Evolutionary conservation across 2,797 vertebrate species (phyloP).

Genomic region (Melanotaenia parkinsoni): DNA sequence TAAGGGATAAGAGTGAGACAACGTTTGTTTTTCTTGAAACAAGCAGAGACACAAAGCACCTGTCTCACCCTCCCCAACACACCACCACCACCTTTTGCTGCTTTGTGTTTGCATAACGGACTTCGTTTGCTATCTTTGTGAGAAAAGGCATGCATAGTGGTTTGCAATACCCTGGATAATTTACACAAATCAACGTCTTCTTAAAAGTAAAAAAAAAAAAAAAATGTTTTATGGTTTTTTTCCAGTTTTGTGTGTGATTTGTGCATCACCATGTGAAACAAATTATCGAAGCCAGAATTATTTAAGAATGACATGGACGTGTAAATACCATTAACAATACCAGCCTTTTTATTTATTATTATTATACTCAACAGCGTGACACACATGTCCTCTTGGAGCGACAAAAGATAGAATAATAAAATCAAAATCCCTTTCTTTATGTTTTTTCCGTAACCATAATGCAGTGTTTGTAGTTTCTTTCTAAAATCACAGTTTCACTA

Average conservation of each 20-base stretch:
- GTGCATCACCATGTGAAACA: not conserved
- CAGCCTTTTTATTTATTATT: slow-evolving; percentile 17
- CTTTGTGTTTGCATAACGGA: slow-evolving; percentile 39
- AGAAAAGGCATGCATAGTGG: not conserved
- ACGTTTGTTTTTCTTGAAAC: slow-evolving; percentile 54
- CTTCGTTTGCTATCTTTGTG: slow-evolving; percentile 20
- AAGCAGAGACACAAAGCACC: slow-evolving; percentile 55
- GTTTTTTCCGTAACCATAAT: not conserved
- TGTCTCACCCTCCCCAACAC: slow-evolving; percentile 29
- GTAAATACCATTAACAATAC: slow-evolving; percentile 40
- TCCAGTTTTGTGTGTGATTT: not conserved
- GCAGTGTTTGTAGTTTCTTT: slow-evolving; percentile 22
- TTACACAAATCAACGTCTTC: not conserved
- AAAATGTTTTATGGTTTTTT: not conserved
- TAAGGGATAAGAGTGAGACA: slow-evolving; percentile 12
- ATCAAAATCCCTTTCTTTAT: slow-evolving; percentile 29
- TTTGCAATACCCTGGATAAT: not conserved
- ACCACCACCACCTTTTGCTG: slow-evolving; percentile 23
- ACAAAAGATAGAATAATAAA: slow-evolving; percentile 41
- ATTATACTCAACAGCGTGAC: slow-evolving; percentile 45
- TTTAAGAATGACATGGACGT: not conserved
- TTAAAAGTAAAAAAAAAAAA: not conserved
- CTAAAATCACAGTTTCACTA: slow-evolving; percentile 28
- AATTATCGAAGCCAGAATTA: slow-evolving; percentile 17
- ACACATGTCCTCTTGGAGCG: slow-evolving; percentile 34